Evolutionary conservation across 2,888 invertebrate species (phyloP), one percentile per base, ranked within the genome.

Genomic region (Auanema sp.): DNA sequence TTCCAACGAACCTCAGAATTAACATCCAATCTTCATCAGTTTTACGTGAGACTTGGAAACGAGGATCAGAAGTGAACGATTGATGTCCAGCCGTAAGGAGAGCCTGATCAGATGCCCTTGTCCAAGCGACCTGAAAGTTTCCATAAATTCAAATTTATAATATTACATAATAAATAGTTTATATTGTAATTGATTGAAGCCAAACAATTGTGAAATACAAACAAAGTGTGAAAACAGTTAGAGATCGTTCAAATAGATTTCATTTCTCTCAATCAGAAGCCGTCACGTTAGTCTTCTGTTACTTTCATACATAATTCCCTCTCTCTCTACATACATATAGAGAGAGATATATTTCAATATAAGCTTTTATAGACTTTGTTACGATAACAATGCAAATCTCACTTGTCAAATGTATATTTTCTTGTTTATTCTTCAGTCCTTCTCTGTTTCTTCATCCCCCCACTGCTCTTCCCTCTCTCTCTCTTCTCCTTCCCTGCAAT

Each of bases 1-100:
- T 8, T 33, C 33, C n/a, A n/a, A 33, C 33, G 8, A 49, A 78
- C 79, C 80, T 69, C 51, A 80, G 65, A 52, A 77, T 79, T 18
- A 80, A 72, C 6, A 80, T 75, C 80, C 80, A 80, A 67, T 79
- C 76, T 52, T 72, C 68, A 18, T 66, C 64, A 1, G 63, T 60
- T 50, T 73, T 72, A 55, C 64, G 66, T 12, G 72, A 80, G 10
- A 80, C 71, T 57, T 81, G 81, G 58, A 80, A 81, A n/a, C 81
- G 49, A 2, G 77, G 72, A 54, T 83, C 81, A 8, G 72, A 47
- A 2, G 82, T 77, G 64, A 81, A 81, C 1, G 79, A 71, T 41
- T 71, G 68, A 12, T 70, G 69, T 4, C 81, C 81, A 43, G 79
- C 81, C n/a, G 82, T 82, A 56, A 81, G 64, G 12, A 83, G 58